Conservation (phyloP, 2,888 invertebrate species). For the Apotomis capreana region DNA sequence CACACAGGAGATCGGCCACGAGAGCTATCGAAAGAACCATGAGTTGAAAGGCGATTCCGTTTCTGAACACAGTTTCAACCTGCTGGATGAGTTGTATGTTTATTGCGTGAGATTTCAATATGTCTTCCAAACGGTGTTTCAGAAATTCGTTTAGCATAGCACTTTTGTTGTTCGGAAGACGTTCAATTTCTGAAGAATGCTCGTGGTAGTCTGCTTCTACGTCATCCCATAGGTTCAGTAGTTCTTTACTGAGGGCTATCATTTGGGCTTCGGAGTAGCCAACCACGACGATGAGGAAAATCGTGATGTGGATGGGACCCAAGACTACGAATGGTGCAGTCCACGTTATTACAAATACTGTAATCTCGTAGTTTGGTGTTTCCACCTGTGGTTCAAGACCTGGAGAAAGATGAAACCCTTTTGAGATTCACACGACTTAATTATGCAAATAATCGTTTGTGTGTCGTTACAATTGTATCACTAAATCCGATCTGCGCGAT, state of each 20-base stretch:
- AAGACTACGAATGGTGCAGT: constrained; percentile 20
- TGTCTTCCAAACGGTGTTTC: constrained; percentile 46
- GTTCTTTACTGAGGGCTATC: constrained; percentile 43
- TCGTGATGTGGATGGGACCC: constrained; percentile 39
- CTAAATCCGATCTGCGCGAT: no score
- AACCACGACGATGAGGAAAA: constrained; percentile 43
- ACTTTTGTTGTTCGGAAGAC: not conserved
- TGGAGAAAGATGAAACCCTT: constrained; percentile 3
- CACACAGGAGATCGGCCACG: constrained; percentile 55
- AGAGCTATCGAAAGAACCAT: constrained; percentile 51
- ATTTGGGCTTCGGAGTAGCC: constrained; percentile 48
- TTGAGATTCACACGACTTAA: no score
- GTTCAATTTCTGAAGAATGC: not conserved
- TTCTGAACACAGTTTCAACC: constrained; percentile 53
- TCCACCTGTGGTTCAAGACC: constrained; percentile 42
- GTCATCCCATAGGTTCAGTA: constrained; percentile 31
- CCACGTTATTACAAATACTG: constrained; percentile 35
- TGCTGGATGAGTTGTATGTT: constrained; percentile 50
- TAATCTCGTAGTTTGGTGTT: constrained; percentile 40
- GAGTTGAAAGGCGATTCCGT: constrained; percentile 57
- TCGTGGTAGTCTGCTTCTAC: constrained; percentile 2
- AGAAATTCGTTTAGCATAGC: constrained; percentile 46
- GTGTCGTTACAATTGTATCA: no score
- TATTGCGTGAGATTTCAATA: constrained; percentile 50
- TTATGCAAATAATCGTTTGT: no score